phyloP scores from a whole-genome alignment of 2,113 vertebrate species.

The Acanthochromis polyacanthus region DNA sequence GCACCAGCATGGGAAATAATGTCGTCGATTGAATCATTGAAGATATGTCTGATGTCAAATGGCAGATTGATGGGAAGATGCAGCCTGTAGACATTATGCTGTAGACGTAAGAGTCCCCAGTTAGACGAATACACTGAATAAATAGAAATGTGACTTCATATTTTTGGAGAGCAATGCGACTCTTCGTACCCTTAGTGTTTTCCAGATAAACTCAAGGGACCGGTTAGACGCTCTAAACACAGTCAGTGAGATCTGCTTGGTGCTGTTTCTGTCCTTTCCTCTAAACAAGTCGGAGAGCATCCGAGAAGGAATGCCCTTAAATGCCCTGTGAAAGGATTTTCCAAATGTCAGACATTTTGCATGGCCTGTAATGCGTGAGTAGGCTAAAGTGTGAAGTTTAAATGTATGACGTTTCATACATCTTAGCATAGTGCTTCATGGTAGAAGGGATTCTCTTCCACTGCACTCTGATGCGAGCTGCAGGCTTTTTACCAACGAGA shows the following conservation, averaged over 20 bases:
- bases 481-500: constrained; percentile 76
- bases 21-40: too few species aligned
- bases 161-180: background rate
- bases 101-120: constrained; percentile 38
- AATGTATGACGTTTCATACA: constrained; percentile 68
- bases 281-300: constrained; percentile 70
- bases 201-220: constrained; percentile 78
- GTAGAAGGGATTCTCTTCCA: constrained; percentile 78
- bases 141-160: background rate
- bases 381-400: rapidly evolving
- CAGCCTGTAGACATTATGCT: constrained; percentile 82
- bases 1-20: constrained; percentile 43
- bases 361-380: background rate
- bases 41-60: constrained; percentile 46
- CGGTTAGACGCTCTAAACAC: constrained; percentile 77
- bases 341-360: constrained; percentile 6
- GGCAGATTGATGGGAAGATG: constrained; percentile 83
- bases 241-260: constrained; percentile 74
- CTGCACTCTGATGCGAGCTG: constrained; percentile 77
- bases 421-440: constrained; percentile 55
- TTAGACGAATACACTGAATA: background rate
- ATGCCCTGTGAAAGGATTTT: constrained; percentile 71
- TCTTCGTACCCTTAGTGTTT: constrained; percentile 78
- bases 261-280: constrained; percentile 67
- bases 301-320: constrained; percentile 68